phyloP scores from a whole-genome alignment of 2,113 vertebrate genomes.

The Amazona vittata region DNA sequence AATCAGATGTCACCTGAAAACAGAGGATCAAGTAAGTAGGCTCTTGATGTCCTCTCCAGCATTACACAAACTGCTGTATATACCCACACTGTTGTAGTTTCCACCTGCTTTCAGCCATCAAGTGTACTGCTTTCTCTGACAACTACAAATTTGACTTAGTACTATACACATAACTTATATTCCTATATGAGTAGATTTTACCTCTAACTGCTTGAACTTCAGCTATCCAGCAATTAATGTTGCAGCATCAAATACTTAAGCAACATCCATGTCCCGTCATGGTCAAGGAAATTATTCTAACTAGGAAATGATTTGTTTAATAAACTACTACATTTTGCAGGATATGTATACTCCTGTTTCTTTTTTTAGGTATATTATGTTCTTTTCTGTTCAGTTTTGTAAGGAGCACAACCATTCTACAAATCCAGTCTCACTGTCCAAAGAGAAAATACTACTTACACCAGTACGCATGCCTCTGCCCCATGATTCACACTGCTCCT shows the following conservation, averaged over 20 bases:
- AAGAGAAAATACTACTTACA: not conserved
- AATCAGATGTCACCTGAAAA: not conserved
- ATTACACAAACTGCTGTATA: not conserved
- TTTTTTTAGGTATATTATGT: conserved; percentile 26
- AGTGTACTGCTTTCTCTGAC: not conserved
- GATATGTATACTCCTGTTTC: conserved; percentile 23
- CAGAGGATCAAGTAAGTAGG: not conserved
- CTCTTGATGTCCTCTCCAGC: not conserved
- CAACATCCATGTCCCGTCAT: conserved; percentile 21
- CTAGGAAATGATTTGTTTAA: conserved; percentile 53
- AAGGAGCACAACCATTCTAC: not conserved
- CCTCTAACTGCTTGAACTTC: not conserved
- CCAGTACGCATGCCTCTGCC: accelerated
- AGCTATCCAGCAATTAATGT: not conserved
- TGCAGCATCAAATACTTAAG: conserved; percentile 6
- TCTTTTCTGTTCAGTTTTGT: conserved; percentile 11
- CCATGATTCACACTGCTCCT: not conserved
- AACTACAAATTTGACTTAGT: not conserved
- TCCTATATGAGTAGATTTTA: not conserved
- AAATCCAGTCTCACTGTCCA: not conserved
- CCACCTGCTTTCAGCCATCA: not conserved
- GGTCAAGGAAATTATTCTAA: conserved; percentile 38
- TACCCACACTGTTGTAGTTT: not conserved
- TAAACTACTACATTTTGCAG: conserved; percentile 60
- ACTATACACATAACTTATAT: not conserved